Conservation (phyloP, 2,888 invertebrate genomes). For the Spisula subtruncata region DNA sequence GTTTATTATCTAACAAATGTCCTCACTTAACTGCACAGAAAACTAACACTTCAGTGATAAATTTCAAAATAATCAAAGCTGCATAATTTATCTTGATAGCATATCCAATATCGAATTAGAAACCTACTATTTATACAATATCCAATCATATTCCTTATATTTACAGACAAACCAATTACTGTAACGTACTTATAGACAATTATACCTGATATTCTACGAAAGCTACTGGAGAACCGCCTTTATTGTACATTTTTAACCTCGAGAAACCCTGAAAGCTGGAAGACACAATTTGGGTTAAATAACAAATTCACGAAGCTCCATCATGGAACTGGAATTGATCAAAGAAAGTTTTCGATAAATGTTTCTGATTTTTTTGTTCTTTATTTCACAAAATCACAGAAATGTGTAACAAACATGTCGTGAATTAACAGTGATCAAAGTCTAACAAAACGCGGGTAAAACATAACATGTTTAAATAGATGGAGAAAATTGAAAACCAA, state of each 20-base stretch:
- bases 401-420: too few relatives aligned
- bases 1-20: too few relatives aligned
- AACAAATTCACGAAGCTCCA: not conserved
- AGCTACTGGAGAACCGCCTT: constrained; percentile 96
- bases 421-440: too few relatives aligned
- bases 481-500: too few relatives aligned
- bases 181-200: constrained; percentile 17
- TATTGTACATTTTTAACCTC: constrained; percentile 95
- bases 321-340: too few relatives aligned
- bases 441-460: too few relatives aligned
- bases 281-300: constrained; percentile 6
- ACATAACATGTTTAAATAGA: too few relatives aligned
- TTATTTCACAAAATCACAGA: too few relatives aligned
- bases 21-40: too few relatives aligned
- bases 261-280: constrained; percentile 99
- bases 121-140: not conserved
- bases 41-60: too few relatives aligned
- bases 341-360: too few relatives aligned
- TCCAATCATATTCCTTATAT: not conserved
- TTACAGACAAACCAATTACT: not conserved
- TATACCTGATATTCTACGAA: constrained; percentile 96
- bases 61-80: not conserved
- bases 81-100: not conserved
- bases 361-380: too few relatives aligned
- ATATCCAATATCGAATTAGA: not conserved